phyloP scores from a whole-genome alignment of 2,888 invertebrate genomes.

The Polyploca ridens region DNA sequence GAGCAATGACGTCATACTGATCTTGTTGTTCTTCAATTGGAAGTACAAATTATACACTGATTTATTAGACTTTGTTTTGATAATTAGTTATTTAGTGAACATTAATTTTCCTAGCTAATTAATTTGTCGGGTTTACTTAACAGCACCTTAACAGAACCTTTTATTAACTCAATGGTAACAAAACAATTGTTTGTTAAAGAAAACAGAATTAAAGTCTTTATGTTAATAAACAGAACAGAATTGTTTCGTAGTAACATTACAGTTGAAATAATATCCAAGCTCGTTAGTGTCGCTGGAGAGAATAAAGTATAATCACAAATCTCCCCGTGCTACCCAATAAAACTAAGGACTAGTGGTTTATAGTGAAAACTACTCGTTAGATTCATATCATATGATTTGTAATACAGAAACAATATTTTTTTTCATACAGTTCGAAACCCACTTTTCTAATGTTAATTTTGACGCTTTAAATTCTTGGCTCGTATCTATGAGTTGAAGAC shows the following conservation, averaged over 20 bases:
- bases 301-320: conserved; percentile 52
- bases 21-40: neutral
- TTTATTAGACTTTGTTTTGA: neutral
- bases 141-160: neutral
- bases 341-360: conserved; percentile 34
- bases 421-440: too few relatives aligned
- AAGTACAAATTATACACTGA: too few relatives aligned
- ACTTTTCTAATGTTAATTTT: too few relatives aligned
- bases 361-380: conserved; percentile 38
- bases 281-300: conserved; percentile 52
- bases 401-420: too few relatives aligned
- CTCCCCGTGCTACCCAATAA: conserved; percentile 48
- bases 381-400: conserved; percentile 20
- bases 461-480: too few relatives aligned
- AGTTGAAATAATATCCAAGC: conserved; percentile 42
- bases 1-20: neutral
- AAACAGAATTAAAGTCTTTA: conserved; percentile 14
- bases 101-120: too few relatives aligned
- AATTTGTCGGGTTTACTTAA: too few relatives aligned
- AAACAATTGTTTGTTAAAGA: neutral
- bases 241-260: conserved; percentile 17
- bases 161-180: neutral
- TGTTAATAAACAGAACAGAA: conserved; percentile 28
- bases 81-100: neutral
- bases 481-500: too few relatives aligned